Evolutionary conservation across 2,797 vertebrate genomes (phyloP), one percentile per base, ranked within the genome.

Genomic region (Aplochiton taeniatus): DNA sequence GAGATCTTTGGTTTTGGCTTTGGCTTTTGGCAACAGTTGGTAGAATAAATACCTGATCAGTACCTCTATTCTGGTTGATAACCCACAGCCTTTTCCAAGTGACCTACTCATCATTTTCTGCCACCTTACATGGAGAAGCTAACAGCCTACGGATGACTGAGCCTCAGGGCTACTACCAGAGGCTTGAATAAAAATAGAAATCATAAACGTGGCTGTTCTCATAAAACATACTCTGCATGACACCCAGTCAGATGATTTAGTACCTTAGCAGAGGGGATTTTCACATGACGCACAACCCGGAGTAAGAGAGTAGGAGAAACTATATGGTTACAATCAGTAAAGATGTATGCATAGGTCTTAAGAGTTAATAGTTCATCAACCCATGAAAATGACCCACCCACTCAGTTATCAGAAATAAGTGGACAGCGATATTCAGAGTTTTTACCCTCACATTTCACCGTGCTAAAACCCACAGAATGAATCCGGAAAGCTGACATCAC

Each of bases 401-500:
- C 6, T 31, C 31, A 31, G 31, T 31, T 31, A 31, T 31, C 31
- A 31, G 72, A 49, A 65, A 74, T 51, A 74, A 58, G n/a, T 59
- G 55, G 64, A 59, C 65, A 61, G 63, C 57, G 69, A 71, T 61
- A 41, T 66, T 68, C 70, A 72, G 68, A 71, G 60, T 61, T 58
- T 71, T 71, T 67, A 65, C 77, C 69, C 58, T 48, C 19, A 45
- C 65, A 53, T 55, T 43, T 60, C 73, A 73, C 73, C 72, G 76
- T 63, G 75, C 20, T 62, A 51, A 76, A 64, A 78, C 63, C 69
- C 76, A 75, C 80, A 76, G 77, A 20, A 67, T 71, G 63, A 14
- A 76, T 76, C 77, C 78, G 83, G 74, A 79, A 58, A 8, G 80
- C 74, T 87, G 88, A 88, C 85, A 81, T 89, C 88, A 89, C 71